Conservation (phyloP, 2,797 vertebrate species). For the Benthosema pterotum region DNA sequence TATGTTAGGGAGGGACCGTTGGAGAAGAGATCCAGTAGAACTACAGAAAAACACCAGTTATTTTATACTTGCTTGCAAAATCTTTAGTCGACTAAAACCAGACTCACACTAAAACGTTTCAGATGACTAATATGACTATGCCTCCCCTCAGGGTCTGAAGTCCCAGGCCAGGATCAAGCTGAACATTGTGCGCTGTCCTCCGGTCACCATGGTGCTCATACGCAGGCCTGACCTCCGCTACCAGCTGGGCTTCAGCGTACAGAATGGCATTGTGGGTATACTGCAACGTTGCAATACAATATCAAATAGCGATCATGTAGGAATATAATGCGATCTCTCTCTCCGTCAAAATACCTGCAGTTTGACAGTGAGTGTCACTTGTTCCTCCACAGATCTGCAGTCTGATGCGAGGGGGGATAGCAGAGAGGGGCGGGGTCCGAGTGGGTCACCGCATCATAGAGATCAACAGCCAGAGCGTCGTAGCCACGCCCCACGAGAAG, state of each 20-base stretch:
- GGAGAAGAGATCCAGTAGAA: no score
- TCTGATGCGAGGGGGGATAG: slow-evolving; percentile 96
- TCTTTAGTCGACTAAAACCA: no score
- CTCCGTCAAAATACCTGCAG: no score
- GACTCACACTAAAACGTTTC: no score
- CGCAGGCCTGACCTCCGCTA: slow-evolving; percentile 94
- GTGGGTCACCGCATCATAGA: slow-evolving; percentile 97
- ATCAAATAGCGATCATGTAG: no score
- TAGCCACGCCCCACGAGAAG: slow-evolving; percentile 96
- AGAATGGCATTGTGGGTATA: slow-evolving; percentile 95
- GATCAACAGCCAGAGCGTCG: slow-evolving; percentile 95
- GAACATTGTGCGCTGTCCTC: slow-evolving; percentile 95
- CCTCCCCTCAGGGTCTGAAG: slow-evolving; percentile 87
- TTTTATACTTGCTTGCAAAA: no score
- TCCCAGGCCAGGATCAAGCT: slow-evolving; percentile 93
- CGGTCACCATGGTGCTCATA: slow-evolving; percentile 95
- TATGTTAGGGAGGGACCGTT: no score
- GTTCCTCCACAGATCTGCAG: slow-evolving; percentile 88
- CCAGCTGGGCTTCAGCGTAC: slow-evolving; percentile 96
- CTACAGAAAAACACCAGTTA: no score
- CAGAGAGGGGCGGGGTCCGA: slow-evolving; percentile 92
- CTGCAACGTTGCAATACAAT: no score
- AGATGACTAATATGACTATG: background rate
- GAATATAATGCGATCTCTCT: no score
- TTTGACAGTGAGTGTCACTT: background rate